phyloP scores from a whole-genome alignment of 2,888 invertebrate genomes.

The Volucella bombylans region DNA sequence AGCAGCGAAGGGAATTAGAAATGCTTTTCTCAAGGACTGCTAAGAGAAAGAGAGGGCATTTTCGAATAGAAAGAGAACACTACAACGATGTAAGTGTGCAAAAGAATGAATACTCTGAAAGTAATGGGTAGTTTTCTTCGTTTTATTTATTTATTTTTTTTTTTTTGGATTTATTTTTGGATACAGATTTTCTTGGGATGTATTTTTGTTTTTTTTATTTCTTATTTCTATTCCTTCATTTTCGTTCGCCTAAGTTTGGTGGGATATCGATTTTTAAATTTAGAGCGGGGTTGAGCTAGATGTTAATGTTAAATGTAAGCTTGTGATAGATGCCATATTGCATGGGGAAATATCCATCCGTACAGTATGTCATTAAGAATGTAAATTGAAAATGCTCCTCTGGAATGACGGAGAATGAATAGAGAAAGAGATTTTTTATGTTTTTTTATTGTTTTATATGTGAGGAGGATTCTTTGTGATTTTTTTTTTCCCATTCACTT shows the following conservation, averaged over 20 bases:
- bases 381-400: background rate
- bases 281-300: slow-evolving; percentile 22
- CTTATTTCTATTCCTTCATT: slow-evolving; percentile 26
- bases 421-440: too few species aligned
- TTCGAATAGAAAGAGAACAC: background rate
- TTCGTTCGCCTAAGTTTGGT: slow-evolving; percentile 63
- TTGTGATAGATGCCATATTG: slow-evolving; percentile 6
- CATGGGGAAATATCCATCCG: slow-evolving; percentile 22
- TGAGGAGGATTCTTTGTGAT: too few species aligned
- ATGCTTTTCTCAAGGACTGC: slow-evolving; percentile 54
- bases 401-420: too few species aligned
- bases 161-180: slow-evolving; percentile 66
- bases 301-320: slow-evolving; percentile 18
- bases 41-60: slow-evolving; percentile 6
- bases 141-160: slow-evolving; percentile 62
- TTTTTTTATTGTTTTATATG: too few species aligned
- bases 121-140: slow-evolving; percentile 71
- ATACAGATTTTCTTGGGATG: slow-evolving; percentile 45
- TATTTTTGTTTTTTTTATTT: slow-evolving; percentile 28
- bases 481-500: too few species aligned
- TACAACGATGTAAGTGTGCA: slow-evolving; percentile 29
- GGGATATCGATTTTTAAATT: slow-evolving; percentile 70
- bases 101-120: slow-evolving; percentile 60
- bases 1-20: slow-evolving; percentile 72
- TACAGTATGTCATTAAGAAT: slow-evolving; percentile 23